These are phyloP conservation scores for Bimastos eiseni DNA, from an alignment of 2,888 invertebrate genomes.

Conservation along the genomic window DNA sequence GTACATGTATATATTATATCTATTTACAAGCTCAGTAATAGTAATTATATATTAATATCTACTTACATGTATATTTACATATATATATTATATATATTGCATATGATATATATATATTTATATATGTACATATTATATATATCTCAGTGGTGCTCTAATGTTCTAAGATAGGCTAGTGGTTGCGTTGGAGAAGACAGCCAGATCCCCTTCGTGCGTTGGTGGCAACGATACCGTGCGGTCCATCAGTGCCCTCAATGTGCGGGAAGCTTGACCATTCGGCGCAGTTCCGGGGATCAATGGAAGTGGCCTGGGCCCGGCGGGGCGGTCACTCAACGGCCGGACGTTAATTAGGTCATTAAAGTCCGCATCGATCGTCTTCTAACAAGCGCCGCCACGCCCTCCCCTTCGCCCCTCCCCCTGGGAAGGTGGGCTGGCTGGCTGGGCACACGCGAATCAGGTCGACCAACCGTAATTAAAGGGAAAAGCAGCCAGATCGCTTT, in stretches of 20 bases:
- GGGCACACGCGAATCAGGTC: background rate
- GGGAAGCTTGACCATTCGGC: background rate
- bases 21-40: no score
- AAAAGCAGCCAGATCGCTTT: background rate
- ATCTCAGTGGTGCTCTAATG: background rate
- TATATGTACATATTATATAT: background rate
- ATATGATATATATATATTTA: background rate
- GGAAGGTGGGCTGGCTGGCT: background rate
- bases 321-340: conserved; percentile 8
- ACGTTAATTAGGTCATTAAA: conserved; percentile 24
- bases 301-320: background rate
- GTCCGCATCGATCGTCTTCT: background rate
- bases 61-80: background rate
- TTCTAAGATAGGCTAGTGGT: conserved; percentile 9
- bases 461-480: background rate
- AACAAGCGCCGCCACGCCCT: background rate
- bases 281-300: conserved; percentile 10
- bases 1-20: background rate
- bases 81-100: conserved; percentile 1
- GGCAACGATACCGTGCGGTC: background rate
- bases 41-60: background rate
- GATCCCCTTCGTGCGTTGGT: background rate
- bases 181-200: background rate
- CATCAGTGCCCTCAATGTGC: background rate
- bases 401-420: background rate